phyloP scores from a whole-genome alignment of 1,140 invertebrate genomes.

The Heliconius hermathena region DNA sequence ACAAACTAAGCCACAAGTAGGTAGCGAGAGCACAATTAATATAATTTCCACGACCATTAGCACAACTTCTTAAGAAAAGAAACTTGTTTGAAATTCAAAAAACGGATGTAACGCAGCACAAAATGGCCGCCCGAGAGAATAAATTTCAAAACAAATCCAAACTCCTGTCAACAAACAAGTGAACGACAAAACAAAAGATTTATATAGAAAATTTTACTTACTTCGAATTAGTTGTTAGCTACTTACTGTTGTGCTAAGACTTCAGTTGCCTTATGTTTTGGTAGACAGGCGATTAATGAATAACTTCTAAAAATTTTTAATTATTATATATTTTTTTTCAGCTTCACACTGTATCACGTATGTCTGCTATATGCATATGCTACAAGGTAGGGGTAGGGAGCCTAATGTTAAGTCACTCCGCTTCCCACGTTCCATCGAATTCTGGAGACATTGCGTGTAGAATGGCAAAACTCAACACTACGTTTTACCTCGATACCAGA shows the following conservation, averaged over 20 bases:
- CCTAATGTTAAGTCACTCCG: too few species aligned
- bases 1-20: slow-evolving; percentile 4
- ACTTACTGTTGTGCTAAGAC: neutral
- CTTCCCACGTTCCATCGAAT: too few species aligned
- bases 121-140: slow-evolving; percentile 59
- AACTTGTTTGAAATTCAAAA: slow-evolving; percentile 65
- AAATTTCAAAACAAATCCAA: slow-evolving; percentile 72
- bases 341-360: too few species aligned
- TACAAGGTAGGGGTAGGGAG: too few species aligned
- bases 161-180: slow-evolving; percentile 61
- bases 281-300: neutral
- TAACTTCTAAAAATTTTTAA: neutral
- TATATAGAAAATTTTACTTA: slow-evolving; percentile 42
- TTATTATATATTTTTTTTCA: neutral
- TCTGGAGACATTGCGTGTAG: too few species aligned
- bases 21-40: slow-evolving; percentile 24
- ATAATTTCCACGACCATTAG: slow-evolving; percentile 35
- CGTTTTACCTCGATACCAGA: too few species aligned
- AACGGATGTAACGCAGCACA: slow-evolving; percentile 61
- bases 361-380: too few species aligned
- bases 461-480: too few species aligned
- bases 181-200: slow-evolving; percentile 56
- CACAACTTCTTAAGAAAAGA: slow-evolving; percentile 31
- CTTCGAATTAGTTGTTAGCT: slow-evolving; percentile 36
- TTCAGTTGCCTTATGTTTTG: neutral